These are phyloP conservation scores for Deroplatys truncata DNA, from an alignment of 2,888 invertebrate species.

Conservation along the genomic window DNA sequence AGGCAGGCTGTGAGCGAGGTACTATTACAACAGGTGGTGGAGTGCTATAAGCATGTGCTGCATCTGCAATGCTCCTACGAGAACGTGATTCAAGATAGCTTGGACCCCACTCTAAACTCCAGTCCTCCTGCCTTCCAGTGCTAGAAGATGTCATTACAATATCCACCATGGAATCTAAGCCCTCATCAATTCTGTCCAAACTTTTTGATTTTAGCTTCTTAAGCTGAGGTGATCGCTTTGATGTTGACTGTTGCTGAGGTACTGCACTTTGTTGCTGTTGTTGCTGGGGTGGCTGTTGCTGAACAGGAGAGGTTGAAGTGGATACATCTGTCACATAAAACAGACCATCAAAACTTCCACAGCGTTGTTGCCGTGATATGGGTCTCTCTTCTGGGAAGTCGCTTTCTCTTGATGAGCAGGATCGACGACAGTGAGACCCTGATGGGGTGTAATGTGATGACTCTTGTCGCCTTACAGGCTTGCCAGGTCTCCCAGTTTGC, in stretches of 20 bases:
- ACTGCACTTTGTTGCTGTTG: not conserved
- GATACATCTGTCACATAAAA: conserved; percentile 33
- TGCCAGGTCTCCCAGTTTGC: not conserved
- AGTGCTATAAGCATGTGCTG: conserved; percentile 16
- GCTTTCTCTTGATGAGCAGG: not conserved
- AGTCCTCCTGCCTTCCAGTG: conserved; percentile 30
- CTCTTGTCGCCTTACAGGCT: not conserved
- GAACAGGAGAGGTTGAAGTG: not conserved
- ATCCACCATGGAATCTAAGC: conserved; percentile 66
- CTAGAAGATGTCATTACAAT: conserved; percentile 56
- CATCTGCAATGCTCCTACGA: conserved; percentile 18
- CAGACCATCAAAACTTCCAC: conserved; percentile 45
- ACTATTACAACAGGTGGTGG: conserved; percentile 31
- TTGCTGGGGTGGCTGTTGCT: not conserved
- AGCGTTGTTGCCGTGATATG: conserved; percentile 30
- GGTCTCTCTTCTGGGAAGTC: not conserved
- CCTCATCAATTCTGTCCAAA: conserved; percentile 70
- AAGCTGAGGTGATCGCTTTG: not conserved
- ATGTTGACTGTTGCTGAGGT: not conserved
- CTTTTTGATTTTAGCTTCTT: conserved; percentile 57
- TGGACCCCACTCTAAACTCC: conserved; percentile 31
- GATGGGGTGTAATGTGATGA: not conserved
- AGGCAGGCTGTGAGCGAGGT: conserved; percentile 23
- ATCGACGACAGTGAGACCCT: not conserved
- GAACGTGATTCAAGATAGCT: conserved; percentile 9